These are phyloP conservation scores for Uromys caudimaculatus DNA, from an alignment of 2,797 vertebrate species.

Conservation along the genomic window DNA sequence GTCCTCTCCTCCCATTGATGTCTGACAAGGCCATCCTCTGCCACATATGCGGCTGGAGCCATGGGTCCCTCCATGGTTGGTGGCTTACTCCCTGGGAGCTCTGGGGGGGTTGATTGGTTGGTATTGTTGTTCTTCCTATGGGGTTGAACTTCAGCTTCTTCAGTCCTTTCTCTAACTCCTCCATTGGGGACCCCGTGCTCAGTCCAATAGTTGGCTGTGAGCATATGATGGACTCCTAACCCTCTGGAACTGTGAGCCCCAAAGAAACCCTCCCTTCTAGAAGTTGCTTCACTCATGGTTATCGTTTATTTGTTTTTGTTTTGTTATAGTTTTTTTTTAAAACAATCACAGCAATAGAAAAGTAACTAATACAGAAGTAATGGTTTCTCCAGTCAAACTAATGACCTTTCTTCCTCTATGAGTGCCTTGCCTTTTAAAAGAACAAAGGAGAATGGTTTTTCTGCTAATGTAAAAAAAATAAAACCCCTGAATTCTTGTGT, in stretches of 20 bases:
- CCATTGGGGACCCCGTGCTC: too few species aligned
- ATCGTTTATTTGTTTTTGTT: neutral
- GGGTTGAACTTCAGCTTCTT: too few species aligned
- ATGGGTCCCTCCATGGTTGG: too few species aligned
- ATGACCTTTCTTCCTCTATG: neutral
- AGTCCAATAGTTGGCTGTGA: too few species aligned
- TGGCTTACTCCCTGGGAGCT: too few species aligned
- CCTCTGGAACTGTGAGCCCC: neutral
- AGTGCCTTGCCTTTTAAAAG: neutral
- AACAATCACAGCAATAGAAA: neutral
- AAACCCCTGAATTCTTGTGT: neutral
- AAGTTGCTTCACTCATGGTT: neutral
- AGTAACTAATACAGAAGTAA: neutral
- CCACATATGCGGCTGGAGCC: too few species aligned
- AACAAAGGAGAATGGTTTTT: slow-evolving; percentile 17
- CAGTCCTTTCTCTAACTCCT: too few species aligned
- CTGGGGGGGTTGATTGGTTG: too few species aligned
- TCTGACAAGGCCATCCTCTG: too few species aligned
- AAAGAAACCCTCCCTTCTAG: neutral
- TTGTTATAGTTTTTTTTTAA: neutral
- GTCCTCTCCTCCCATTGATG: too few species aligned
- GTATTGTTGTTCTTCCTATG: too few species aligned
- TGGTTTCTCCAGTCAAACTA: slow-evolving; percentile 8
- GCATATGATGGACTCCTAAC: neutral
- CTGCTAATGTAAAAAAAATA: neutral